phyloP scores from a whole-genome alignment of 1,140 invertebrate species.

The Lerema accius region DNA sequence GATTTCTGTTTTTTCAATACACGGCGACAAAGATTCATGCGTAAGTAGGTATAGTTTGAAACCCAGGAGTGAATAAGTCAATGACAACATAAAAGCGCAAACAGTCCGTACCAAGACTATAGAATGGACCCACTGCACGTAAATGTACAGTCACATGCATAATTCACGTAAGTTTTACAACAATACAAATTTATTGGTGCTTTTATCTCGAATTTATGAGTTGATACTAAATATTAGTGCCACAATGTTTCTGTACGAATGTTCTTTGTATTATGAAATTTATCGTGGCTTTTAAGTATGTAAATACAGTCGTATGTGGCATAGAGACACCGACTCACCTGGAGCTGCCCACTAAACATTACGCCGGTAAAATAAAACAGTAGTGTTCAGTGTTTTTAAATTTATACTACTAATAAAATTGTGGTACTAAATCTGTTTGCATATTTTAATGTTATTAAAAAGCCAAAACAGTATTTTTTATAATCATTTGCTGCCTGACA shows the following conservation, averaged over 20 bases:
- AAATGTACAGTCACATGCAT: conserved; percentile 42
- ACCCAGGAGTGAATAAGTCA: conserved; percentile 51
- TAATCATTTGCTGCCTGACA: too few relatives aligned
- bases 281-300: conserved; percentile 23
- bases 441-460: too few relatives aligned
- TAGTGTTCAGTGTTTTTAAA: not conserved
- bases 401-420: not conserved
- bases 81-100: conserved; percentile 51
- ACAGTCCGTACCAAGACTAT: conserved; percentile 43
- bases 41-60: conserved; percentile 36
- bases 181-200: conserved; percentile 37
- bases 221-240: conserved; percentile 36
- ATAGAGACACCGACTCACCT: not conserved
- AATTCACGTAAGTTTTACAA: conserved; percentile 38
- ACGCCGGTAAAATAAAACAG: conserved; percentile 12
- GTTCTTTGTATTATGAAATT: conserved; percentile 32
- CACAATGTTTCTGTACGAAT: conserved; percentile 34
- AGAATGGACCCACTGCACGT: conserved; percentile 38
- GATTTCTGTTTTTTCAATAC: conserved; percentile 10
- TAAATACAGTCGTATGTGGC: conserved; percentile 6
- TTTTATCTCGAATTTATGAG: conserved; percentile 35
- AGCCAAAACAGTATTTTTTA: too few relatives aligned
- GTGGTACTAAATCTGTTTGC: not conserved
- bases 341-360: conserved; percentile 2
- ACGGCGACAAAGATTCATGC: conserved; percentile 32